Evolutionary conservation across 2,113 vertebrate species (phyloP), one percentile per base, ranked within the genome.

Genomic region (Nesospiza acunhae): DNA sequence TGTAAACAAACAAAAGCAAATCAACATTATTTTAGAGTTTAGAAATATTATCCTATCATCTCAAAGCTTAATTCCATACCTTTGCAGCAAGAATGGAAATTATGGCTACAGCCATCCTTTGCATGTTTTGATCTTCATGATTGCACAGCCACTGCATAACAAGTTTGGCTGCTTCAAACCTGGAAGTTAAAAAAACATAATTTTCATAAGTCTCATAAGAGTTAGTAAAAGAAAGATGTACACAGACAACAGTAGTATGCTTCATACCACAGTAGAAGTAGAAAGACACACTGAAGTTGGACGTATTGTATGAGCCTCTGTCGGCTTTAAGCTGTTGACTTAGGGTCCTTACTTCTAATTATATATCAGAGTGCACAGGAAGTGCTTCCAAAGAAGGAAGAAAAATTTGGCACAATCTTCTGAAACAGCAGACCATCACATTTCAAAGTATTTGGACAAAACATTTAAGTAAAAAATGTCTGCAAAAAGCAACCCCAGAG

Each of bases 81-180:
- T 99, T 99, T 60, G 99, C 99, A 94, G 99, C 99, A 80, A 99
- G 98, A 87, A 99, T 99, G 75, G 99, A 99, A 92, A 99, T 99
- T 67, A 99, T 99, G 24, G 99, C 99, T 42, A 99, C 99, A 10
- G 99, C 99, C 99, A 99, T 99, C 96, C 99, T 98, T 97, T 99
- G 99, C 99, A 99, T 99, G 95, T 99, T 99, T 95, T 99, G 99
- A 97, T 99, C 99, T 92, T 99, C 99, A 9, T 99, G 99, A 97
- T 99, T 99, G 95, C 99, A 99, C 68, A 99, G 98, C 99, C 99
- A 99, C 97, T 99, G 99, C 99, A 99, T 99, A 90, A 99, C 99
- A 81, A 99, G 98, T 96, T 99, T 99, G 80, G 99, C 99, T 68
- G 99, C 99, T 98, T 99, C 99, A 97, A 99, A 99, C 96, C 99